Base-by-base conservation (phyloP, 2,113 vertebrate species). In the Anser brachyrhynchus region DNA sequence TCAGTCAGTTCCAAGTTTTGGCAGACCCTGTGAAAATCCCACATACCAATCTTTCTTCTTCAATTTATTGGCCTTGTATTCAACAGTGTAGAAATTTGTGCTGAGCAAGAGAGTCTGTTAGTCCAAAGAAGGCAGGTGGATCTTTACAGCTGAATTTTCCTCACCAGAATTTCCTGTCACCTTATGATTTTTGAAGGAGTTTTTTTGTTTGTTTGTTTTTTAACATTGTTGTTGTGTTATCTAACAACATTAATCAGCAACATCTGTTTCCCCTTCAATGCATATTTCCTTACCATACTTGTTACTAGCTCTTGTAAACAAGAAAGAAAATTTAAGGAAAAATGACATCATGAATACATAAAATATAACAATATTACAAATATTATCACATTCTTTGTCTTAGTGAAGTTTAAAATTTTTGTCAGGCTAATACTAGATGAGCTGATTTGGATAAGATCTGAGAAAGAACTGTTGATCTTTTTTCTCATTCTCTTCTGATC, bases 251-350 rank as follows among this genome's bases (percentile, higher is more conserved):
- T 75, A 37, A 72, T 84, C 41, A 51, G 14, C 20, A 84, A 25
- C 31, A 59, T 80, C n/a, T 71, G 46, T 37, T 94, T 92, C 22
- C 55, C 37, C 70, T 35, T 87, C 77, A 59, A 74, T 64, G 51
- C 6, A 1, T 67, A 64, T 84, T 92, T 92, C 28, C 19, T 89
- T 89, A 23, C 5, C 13, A 21, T 58, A 16, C 16, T 84, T 80
- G 33, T 54, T 58, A 37, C 26, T 62, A 73, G 14, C 21, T n/a
- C 16, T 84, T 51, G 26, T 52, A 89, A 93, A 70, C 18, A 84
- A 59, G 31, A 67, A 74, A 62, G 4, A 4, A 70, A 81, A 39
- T 77, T 25, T 31, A 70, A 71, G 26, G 41, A 31, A 81, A 73
- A 59, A 5, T 11, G 0, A 31, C 8, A 8, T 52, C 65, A 76